Percentiles rank a stretch among this genome's conserved stretches.
Conservation (phyloP, 1,140 invertebrate species). For the Melitaea cinxia region DNA sequence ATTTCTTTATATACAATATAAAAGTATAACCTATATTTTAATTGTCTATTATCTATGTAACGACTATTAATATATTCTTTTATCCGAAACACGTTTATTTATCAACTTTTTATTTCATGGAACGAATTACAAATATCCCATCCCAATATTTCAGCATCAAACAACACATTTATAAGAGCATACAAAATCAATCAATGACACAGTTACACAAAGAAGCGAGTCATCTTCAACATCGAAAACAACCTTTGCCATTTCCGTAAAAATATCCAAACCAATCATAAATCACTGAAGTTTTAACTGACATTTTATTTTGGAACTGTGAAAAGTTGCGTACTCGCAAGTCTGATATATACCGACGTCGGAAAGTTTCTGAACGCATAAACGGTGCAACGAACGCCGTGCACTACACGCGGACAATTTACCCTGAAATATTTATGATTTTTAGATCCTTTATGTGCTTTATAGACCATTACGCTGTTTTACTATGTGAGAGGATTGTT, state of each 20-base stretch:
- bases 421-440: constrained; percentile 48
- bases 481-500: constrained; percentile 33
- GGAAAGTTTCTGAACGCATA: constrained; percentile 14
- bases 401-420: constrained; percentile 40
- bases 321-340: constrained; percentile 44
- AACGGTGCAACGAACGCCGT: constrained; percentile 40
- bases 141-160: neutral
- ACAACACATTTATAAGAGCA: constrained; percentile 5
- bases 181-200: constrained; percentile 44
- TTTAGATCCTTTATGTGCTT: constrained; percentile 32
- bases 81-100: neutral
- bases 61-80: no score
- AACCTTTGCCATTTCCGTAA: constrained; percentile 44
- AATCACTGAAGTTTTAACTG: constrained; percentile 59
- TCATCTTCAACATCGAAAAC: constrained; percentile 47
- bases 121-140: neutral
- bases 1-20: no score
- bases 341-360: constrained; percentile 9
- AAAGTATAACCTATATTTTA: no score
- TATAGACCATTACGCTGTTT: constrained; percentile 32
- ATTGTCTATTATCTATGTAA: no score
- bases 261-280: constrained; percentile 53
- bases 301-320: constrained; percentile 58
- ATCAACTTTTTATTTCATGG: neutral
- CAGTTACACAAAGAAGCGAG: constrained; percentile 28